These are phyloP conservation scores for Drosophila quasianomalipes DNA, from an alignment of 2,888 invertebrate species.

Conservation along the genomic window DNA sequence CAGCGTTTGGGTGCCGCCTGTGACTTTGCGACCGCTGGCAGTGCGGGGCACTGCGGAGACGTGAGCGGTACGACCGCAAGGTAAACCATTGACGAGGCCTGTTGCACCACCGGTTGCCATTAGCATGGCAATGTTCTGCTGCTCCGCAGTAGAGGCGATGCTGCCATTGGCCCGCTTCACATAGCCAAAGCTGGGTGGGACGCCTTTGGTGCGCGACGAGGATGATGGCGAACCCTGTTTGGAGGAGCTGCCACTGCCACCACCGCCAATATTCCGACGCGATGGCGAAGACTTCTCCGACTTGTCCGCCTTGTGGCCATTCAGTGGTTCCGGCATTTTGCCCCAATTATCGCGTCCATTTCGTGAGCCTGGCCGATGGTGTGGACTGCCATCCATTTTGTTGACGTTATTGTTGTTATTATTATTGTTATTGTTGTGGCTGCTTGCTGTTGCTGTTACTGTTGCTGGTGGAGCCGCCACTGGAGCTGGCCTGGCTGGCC, in stretches of 20 bases:
- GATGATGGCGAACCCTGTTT: constrained; percentile 82
- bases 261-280: constrained; percentile 84
- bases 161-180: constrained; percentile 91
- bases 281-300: constrained; percentile 85
- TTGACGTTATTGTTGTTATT: constrained; percentile 35
- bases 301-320: constrained; percentile 84
- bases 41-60: constrained; percentile 93
- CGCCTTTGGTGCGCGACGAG: constrained; percentile 89
- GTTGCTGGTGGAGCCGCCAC: constrained; percentile 60
- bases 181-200: constrained; percentile 94
- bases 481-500: constrained; percentile 83
- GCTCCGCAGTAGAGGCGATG: constrained; percentile 86
- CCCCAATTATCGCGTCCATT: constrained; percentile 85
- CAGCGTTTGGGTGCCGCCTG: constrained; percentile 95
- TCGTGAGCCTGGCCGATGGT: constrained; percentile 79
- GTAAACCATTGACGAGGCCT: constrained; percentile 58
- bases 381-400: constrained; percentile 72
- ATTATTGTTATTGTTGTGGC: constrained; percentile 51
- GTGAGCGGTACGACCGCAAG: constrained; percentile 89
- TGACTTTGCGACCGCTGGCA: constrained; percentile 93
- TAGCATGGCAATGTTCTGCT: constrained; percentile 84
- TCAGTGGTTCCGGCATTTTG: constrained; percentile 85
- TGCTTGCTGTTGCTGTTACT: constrained; percentile 47
- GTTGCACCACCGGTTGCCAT: constrained; percentile 58
- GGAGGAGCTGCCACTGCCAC: constrained; percentile 80